A percentile compares a stretch with the other conserved stretches of the same genome.
Evolutionary conservation across 92 coral and sea anemone genomes (phyloP).

Genomic region (Blastomussa wellsi): DNA sequence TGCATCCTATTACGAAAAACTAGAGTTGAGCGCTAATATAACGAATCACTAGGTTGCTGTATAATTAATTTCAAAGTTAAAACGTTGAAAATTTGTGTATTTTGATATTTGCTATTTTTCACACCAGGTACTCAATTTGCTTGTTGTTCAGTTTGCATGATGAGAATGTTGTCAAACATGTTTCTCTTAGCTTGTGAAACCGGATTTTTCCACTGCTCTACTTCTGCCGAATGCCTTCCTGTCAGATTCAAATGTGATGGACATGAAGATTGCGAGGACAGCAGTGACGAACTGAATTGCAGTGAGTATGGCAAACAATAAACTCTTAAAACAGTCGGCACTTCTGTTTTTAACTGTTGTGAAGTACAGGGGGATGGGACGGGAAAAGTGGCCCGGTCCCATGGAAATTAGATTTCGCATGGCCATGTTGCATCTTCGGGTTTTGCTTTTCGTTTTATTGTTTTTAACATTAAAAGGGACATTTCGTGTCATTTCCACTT

Average conservation of each 20-base stretch:
- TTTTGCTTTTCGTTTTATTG: background rate
- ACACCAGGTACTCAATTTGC: background rate
- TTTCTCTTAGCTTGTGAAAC: background rate
- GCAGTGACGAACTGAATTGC: constrained; percentile 56
- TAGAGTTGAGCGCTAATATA: too few species aligned
- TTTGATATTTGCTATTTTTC: background rate
- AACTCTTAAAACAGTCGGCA: background rate
- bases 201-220: background rate
- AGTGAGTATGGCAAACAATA: constrained; percentile 27
- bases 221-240: constrained; percentile 39
- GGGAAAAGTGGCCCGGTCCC: background rate
- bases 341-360: background rate
- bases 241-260: constrained; percentile 48
- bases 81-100: background rate
- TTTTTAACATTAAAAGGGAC: background rate
- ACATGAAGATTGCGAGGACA: constrained; percentile 55
- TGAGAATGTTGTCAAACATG: background rate
- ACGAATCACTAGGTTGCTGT: too few species aligned
- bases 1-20: too few species aligned
- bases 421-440: background rate
- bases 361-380: background rate
- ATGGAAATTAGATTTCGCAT: background rate
- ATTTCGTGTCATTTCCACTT: background rate
- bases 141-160: background rate
- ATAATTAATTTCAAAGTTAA: too few species aligned